Conservation (phyloP, 1,140 invertebrate species). For the Brachionus sp. region DNA sequence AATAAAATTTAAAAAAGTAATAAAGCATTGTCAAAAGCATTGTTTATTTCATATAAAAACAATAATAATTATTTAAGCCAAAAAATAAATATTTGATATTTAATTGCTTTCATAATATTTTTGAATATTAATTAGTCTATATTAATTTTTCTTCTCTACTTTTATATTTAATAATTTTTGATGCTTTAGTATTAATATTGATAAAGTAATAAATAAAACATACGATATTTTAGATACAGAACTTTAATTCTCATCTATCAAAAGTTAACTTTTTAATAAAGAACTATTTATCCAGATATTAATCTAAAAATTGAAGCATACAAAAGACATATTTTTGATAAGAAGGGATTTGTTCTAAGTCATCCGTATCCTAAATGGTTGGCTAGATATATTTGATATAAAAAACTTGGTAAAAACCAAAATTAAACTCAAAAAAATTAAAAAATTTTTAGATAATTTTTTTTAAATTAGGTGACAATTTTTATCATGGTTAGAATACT, state of each 20-base stretch:
- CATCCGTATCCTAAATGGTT: background rate
- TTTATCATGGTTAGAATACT: background rate
- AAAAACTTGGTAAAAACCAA: background rate
- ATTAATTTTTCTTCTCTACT: too few relatives aligned
- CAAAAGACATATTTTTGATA: background rate
- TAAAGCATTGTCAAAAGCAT: background rate
- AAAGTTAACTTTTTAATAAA: background rate
- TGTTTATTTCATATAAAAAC: background rate
- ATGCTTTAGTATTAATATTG: too few relatives aligned
- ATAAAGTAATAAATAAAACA: too few relatives aligned
- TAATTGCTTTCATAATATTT: too few relatives aligned
- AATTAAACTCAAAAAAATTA: background rate
- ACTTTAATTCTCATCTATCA: background rate
- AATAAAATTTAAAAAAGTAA: background rate
- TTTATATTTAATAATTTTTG: too few relatives aligned
- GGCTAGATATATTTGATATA: background rate
- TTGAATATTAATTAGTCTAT: too few relatives aligned
- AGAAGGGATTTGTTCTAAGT: background rate
- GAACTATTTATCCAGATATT: background rate
- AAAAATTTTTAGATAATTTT: background rate
- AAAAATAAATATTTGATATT: background rate
- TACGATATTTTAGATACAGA: too few relatives aligned
- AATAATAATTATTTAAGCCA: background rate
- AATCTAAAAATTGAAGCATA: background rate
- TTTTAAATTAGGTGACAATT: background rate